Evolutionary conservation across 2,113 vertebrate species (phyloP), one percentile per base, ranked within the genome.

Genomic region (Oriolus oriolus): DNA sequence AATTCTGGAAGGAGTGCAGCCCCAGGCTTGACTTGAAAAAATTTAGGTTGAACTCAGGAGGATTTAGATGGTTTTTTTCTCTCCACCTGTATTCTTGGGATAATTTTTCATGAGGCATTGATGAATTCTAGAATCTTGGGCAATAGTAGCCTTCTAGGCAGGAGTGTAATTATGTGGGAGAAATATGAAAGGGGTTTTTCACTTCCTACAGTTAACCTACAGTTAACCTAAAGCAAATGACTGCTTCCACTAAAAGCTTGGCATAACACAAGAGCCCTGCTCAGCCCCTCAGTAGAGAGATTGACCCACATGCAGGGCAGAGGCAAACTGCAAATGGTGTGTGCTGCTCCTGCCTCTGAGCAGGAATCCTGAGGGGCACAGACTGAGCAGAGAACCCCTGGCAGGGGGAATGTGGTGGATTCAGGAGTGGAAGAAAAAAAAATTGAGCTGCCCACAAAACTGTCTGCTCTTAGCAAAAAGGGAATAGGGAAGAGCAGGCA

Each of bases 301-400:
- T 16, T 21, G 39, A 50, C 22, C 42, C 2, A 1, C 21, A 4
- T 1, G 6, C 15, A 31, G 39, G 20, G 45, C 47, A 64, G 49
- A 68, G 30, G 61, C 39, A 47, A 90, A 56, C 35, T 19, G 20
- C 23, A 65, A 28, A 37, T 10, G 0, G 0, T 7, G 3, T 14
- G 6, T 61, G 16, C 42, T 45, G 6, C 31, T 81, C 37, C 42
- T 41, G 26, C 47, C 35, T 59, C n/a, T 26, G 42, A 74, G 45
- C 28, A 73, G 59, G 53, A 87, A 56, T 57, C 0, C 0, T 8
- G 30, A 9, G 1, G 3, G 35, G 7, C n/a, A 65, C n/a, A 84
- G 16, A 6, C 24, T 12, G 16, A 50, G 28, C 54, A 65, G 13
- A 45, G 26, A 35, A 47, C 12, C 8, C 10, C n/a, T 37, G 56